Evolutionary conservation across 2,888 invertebrate species (phyloP).

Genomic region (Spatulosminthurus flaviceps): DNA sequence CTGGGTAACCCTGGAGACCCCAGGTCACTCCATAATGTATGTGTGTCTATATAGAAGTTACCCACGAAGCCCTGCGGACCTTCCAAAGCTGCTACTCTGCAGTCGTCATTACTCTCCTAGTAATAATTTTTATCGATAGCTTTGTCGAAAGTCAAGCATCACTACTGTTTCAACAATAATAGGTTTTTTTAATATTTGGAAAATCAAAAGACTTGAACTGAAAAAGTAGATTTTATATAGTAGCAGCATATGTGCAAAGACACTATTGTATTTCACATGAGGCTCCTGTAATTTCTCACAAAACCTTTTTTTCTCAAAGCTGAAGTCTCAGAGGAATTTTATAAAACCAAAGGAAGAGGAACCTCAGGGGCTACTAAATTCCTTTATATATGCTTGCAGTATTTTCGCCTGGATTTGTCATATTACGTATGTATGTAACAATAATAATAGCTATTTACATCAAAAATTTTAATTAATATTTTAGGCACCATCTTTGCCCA

Average conservation of each 20-base stretch:
- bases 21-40: neutral
- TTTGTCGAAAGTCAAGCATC: neutral
- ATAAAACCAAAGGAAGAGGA: no score
- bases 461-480: conserved; percentile 22
- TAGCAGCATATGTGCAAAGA: no score
- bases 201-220: no score
- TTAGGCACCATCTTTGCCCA: conserved; percentile 42
- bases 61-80: no score
- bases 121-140: neutral
- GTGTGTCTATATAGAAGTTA: neutral
- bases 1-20: neutral
- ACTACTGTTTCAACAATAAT: neutral
- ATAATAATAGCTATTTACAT: conserved; percentile 7
- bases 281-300: neutral
- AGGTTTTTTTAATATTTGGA: neutral
- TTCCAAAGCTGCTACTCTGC: neutral
- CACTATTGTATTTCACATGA: no score
- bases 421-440: neutral
- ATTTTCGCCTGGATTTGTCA: conserved; percentile 6
- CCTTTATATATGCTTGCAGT: neutral
- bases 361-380: no score
- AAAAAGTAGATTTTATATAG: no score
- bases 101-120: neutral
- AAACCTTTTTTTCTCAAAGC: neutral
- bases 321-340: neutral